phyloP scores from a whole-genome alignment of 2,888 invertebrate species.

The Proisotoma minuta region DNA sequence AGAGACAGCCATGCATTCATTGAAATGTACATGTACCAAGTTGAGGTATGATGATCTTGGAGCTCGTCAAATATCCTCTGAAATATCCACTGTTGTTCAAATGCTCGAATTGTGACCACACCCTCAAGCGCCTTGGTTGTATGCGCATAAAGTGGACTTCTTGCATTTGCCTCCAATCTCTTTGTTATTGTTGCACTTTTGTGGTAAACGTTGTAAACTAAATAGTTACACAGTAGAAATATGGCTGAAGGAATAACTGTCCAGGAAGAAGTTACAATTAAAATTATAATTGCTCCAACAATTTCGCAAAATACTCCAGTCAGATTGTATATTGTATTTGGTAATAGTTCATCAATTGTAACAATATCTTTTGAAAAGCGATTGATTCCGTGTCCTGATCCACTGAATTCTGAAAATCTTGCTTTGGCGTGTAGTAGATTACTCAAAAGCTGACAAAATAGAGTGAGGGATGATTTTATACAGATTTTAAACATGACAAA shows the following conservation, averaged over 20 bases:
- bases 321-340: conserved; percentile 31
- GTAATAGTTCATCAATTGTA: conserved; percentile 37
- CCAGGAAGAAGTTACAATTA: conserved; percentile 9
- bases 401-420: conserved; percentile 82
- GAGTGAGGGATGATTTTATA: conserved; percentile 68
- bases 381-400: conserved; percentile 61
- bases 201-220: conserved; percentile 19
- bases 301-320: conserved; percentile 23
- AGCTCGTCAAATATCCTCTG: conserved; percentile 68
- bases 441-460: conserved; percentile 78
- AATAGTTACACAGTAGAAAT: neutral
- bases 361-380: conserved; percentile 40
- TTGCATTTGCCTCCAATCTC: conserved; percentile 53
- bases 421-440: conserved; percentile 73
- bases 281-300: conserved; percentile 12
- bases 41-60: conserved; percentile 75
- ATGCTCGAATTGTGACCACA: conserved; percentile 83
- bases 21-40: conserved; percentile 84
- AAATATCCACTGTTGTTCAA: conserved; percentile 72
- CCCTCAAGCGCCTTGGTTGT: conserved; percentile 83
- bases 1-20: conserved; percentile 91
- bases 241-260: conserved; percentile 13
- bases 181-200: conserved; percentile 18
- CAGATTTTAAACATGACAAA: conserved; percentile 68
- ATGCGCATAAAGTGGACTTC: conserved; percentile 90